phyloP scores from a whole-genome alignment of 2,797 vertebrate species.

The Knipowitschia caucasica region DNA sequence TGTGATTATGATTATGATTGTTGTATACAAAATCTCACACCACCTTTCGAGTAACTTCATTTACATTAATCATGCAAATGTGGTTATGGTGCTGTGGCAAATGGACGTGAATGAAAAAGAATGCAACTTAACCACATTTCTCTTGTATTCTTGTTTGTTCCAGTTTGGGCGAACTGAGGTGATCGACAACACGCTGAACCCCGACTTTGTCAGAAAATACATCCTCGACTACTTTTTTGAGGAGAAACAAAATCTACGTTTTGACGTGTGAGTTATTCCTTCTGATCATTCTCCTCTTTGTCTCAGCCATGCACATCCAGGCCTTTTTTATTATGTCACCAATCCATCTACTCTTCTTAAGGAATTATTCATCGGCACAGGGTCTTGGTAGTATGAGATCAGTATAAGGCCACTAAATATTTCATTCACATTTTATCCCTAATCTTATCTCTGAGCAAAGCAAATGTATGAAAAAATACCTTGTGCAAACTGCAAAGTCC shows the following conservation, averaged over 20 bases:
- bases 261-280: conserved; percentile 89
- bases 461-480: conserved; percentile 47
- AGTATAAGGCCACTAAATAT: conserved; percentile 67
- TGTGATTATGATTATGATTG: too few relatives aligned
- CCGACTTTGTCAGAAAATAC: conserved; percentile 94
- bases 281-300: conserved; percentile 6
- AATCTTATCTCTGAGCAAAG: conserved; percentile 57
- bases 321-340: conserved; percentile 18
- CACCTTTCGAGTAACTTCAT: too few relatives aligned
- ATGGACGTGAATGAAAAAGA: not conserved
- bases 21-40: too few relatives aligned
- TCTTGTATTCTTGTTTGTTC: conserved; percentile 29
- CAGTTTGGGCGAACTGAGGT: conserved; percentile 94
- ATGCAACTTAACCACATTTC: not conserved
- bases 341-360: conserved; percentile 42
- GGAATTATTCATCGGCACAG: conserved; percentile 65
- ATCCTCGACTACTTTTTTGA: conserved; percentile 96
- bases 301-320: conserved; percentile 18
- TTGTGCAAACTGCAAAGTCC: conserved; percentile 32
- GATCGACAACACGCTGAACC: conserved; percentile 94
- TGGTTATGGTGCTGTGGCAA: not conserved
- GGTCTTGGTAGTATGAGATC: conserved; percentile 62
- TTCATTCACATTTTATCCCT: conserved; percentile 66
- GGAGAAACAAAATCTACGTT: conserved; percentile 95
- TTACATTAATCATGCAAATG: not conserved